Evolutionary conservation across 2,888 invertebrate species (phyloP).

Genomic region (Cryptosula pallasiana): DNA sequence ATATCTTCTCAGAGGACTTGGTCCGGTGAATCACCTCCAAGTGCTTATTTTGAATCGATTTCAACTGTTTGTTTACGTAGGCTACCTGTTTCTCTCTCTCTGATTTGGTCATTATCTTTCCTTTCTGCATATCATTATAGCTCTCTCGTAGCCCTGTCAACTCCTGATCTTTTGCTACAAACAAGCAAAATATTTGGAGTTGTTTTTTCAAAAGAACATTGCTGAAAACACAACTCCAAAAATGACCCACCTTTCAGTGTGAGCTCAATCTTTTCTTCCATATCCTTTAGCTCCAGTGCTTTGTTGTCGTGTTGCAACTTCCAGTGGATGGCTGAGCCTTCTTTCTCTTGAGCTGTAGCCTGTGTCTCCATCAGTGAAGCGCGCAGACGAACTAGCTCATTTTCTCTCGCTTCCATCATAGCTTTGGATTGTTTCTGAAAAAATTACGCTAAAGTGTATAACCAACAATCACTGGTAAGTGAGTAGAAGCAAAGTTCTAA

Average conservation of each 20-base stretch:
- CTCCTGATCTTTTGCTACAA: conserved; percentile 8
- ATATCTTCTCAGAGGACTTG: background rate
- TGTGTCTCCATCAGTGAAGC: background rate
- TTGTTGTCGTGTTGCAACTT: background rate
- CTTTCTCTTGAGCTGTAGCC: conserved; percentile 13
- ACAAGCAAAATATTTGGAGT: too few species aligned
- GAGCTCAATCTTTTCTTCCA: background rate
- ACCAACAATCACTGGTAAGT: too few species aligned
- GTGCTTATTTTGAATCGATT: conserved; percentile 7
- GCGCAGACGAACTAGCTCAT: background rate
- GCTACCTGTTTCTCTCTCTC: background rate
- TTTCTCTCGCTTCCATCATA: background rate
- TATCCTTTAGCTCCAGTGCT: background rate
- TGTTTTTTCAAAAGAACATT: too few species aligned
- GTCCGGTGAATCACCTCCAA: background rate
- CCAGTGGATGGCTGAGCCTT: conserved; percentile 8
- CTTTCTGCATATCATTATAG: background rate
- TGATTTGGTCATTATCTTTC: background rate
- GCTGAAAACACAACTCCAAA: too few species aligned
- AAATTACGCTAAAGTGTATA: too few species aligned
- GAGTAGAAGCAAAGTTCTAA: too few species aligned
- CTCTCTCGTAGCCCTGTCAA: background rate
- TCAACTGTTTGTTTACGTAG: background rate
- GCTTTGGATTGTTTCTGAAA: too few species aligned
- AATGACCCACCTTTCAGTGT: background rate